Base-by-base conservation (phyloP, 1,140 invertebrate species). In the Trypoxylus dichotomus region DNA sequence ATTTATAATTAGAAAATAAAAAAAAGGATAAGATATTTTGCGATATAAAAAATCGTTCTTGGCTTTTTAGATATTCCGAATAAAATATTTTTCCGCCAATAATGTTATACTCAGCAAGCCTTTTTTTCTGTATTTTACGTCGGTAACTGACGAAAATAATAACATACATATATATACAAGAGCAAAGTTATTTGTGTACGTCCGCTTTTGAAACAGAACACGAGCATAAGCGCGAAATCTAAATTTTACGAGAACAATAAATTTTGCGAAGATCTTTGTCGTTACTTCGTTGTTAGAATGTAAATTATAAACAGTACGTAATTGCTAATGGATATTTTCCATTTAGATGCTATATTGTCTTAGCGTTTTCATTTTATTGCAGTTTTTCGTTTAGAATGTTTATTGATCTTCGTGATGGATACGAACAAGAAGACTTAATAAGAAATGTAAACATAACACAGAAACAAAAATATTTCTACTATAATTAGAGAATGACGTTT, bases 181-280 rank as follows among this genome's bases (percentile, higher is more conserved):
- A 68, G 24, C 13, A 54, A 54, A 68, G 60, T 68, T 68, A 68
- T 29, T 27, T 29, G 27, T 29, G 60, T 54, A 19, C 60, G 60
- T 24, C 27, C 27, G 24, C 60, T 24, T 19, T 24, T 68, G 24
- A 68, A 68, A 68, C 27, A 27, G 60, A 68, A 68, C 60, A 68
- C 24, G 25, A 24, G 11, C 19, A 24, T 24, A 24, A 68, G 24
- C 27, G 60, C 60, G 60, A 68, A 68, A 25, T 29, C 24, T 68
- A 68, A 68, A 68, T 68, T 68, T 68, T 68, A 68, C 60, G 60
- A 68, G 19, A 68, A 68, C 60, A 68, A 68, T 68, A 68, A 68
- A 68, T 68, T 68, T 68, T 24, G 60, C 11, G 24, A 68, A 68
- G 60, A 29, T 68, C 60, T 68, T 68, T 68, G 60, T 68, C 60